Conservation (phyloP, 1,140 invertebrate species). For the Aleiodes sp. region DNA sequence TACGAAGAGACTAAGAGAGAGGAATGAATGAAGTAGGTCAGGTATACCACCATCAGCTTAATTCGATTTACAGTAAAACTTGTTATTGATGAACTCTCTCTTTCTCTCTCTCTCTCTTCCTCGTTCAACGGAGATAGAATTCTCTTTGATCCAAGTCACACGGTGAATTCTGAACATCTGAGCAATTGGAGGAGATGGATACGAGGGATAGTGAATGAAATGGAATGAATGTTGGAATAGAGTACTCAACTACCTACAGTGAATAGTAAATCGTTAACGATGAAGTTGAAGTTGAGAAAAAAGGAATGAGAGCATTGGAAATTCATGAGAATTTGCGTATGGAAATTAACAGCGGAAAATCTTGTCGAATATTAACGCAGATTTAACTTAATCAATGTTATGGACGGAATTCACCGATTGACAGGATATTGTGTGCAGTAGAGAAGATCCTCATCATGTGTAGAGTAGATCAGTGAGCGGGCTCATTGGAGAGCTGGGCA, state of each 20-base stretch:
- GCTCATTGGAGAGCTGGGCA: background rate
- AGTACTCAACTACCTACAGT: background rate
- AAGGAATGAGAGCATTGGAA: background rate
- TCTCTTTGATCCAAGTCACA: slow-evolving; percentile 22
- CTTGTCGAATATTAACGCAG: too few relatives aligned
- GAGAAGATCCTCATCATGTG: background rate
- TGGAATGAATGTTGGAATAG: background rate
- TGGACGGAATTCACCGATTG: background rate
- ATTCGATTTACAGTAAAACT: slow-evolving; percentile 53
- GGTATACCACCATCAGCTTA: slow-evolving; percentile 37
- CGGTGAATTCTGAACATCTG: slow-evolving; percentile 16
- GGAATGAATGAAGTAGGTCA: background rate
- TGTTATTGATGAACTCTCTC: slow-evolving; percentile 47
- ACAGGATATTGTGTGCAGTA: background rate
- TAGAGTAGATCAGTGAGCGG: background rate
- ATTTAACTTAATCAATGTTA: background rate
- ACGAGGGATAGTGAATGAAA: background rate
- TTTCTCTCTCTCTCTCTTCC: background rate
- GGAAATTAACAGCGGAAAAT: too few relatives aligned
- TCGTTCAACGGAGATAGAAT: slow-evolving; percentile 1
- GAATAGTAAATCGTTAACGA: background rate
- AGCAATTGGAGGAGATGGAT: background rate
- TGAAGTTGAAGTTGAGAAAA: background rate
- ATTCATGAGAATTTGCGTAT: background rate
- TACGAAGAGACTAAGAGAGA: background rate